phyloP scores from a whole-genome alignment of 2,797 vertebrate genomes.

The Malacoraja senta region DNA sequence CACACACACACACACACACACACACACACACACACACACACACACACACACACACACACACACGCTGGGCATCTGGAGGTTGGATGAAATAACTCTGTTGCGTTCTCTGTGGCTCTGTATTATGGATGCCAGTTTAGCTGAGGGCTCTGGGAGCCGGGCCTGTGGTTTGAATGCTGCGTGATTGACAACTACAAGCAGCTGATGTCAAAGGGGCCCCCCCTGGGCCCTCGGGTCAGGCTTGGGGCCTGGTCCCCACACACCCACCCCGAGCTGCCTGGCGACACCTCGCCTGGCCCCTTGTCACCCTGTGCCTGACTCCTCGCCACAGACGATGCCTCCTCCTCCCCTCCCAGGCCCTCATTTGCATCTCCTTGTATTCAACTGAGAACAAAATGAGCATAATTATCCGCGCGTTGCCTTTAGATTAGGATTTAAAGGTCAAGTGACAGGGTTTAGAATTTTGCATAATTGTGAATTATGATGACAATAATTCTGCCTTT shows the following conservation, averaged over 20 bases:
- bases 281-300: conserved; percentile 9
- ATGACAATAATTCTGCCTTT: conserved; percentile 27
- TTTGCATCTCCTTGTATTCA: conserved; percentile 28
- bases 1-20: too few species aligned
- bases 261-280: background rate
- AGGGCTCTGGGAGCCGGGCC: background rate
- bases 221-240: conserved; percentile 57
- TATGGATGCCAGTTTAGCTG: background rate
- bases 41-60: background rate
- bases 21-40: too few species aligned
- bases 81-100: conserved; percentile 9
- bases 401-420: conserved; percentile 26
- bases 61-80: background rate
- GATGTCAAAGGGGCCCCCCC: conserved; percentile 65
- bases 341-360: background rate
- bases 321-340: background rate
- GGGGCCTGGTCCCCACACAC: conserved; percentile 38
- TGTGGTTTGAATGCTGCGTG: conserved; percentile 44
- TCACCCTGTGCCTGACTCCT: background rate
- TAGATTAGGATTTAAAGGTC: conserved; percentile 34
- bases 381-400: background rate
- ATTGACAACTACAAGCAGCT: conserved; percentile 73
- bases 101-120: conserved; percentile 34
- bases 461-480: conserved; percentile 37
- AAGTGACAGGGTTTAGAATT: conserved; percentile 34